These are phyloP conservation scores for Colletes latitarsis DNA, from an alignment of 1,140 invertebrate genomes.

Conservation along the genomic window DNA sequence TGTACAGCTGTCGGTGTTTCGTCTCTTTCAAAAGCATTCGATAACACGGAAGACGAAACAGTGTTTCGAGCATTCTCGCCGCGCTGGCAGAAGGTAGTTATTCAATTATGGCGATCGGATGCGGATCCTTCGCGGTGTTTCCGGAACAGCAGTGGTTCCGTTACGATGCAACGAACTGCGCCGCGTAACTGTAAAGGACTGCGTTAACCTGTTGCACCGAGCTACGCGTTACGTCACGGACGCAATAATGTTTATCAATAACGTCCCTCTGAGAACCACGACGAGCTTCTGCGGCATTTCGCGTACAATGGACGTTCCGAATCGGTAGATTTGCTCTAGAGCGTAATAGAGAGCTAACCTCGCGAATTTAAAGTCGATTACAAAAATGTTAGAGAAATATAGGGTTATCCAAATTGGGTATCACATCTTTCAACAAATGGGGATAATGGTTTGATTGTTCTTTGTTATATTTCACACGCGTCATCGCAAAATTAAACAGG, in stretches of 20 bases:
- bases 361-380: too few species aligned
- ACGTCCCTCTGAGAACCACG: neutral
- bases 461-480: too few species aligned
- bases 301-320: too few species aligned
- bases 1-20: too few species aligned
- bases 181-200: conserved; percentile 66
- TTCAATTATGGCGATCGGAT: conserved; percentile 52
- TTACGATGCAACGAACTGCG: conserved; percentile 63
- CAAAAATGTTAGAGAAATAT: too few species aligned
- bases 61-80: neutral
- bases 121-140: conserved; percentile 45
- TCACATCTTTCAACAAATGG: too few species aligned
- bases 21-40: too few species aligned
- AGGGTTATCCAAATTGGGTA: too few species aligned
- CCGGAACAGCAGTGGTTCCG: conserved; percentile 60
- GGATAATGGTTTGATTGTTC: too few species aligned
- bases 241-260: conserved; percentile 23
- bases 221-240: conserved; percentile 19
- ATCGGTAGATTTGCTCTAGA: too few species aligned
- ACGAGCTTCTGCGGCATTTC: neutral
- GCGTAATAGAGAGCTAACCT: too few species aligned
- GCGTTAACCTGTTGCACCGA: conserved; percentile 54
- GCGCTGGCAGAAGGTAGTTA: conserved; percentile 23
- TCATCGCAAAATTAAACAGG: too few species aligned
- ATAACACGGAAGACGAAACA: neutral